Evolutionary conservation across 2,888 invertebrate species (phyloP), one percentile per base, ranked within the genome.

Genomic region (Lasiommata megera): DNA sequence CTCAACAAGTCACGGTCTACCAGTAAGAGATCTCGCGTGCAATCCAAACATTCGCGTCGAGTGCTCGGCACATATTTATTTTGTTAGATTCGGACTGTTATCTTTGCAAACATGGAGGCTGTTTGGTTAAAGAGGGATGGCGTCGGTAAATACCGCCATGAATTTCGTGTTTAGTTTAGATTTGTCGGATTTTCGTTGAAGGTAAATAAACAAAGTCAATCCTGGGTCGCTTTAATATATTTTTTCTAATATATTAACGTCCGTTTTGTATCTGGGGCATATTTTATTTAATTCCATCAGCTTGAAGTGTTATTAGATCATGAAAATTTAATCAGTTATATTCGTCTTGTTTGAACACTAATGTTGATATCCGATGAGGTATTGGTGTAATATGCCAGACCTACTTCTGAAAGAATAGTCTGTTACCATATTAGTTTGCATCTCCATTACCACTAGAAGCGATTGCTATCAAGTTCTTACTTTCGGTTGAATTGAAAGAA

Each of bases 21-120:
- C 46, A 46, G 46, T 8, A 31, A 55, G 58, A 53, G 53, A 41
- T 56, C 57, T 57, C 16, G 52, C 40, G 31, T 60, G 52, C 36
- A 53, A 63, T 54, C 52, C 54, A 65, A 64, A 65, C 55, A 64
- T 43, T 31, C 47, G 64, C 61, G 76, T 75, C 77, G 79, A 88
- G 86, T 74, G 83, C 75, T 76, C 61, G 57, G 73, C 72, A 88
- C 68, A 87, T 88, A 88, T 89, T 89, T 88, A 76, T 84, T 85
- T 84, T 82, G 80, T 74, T 72, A 75, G 71, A 65, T 80, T 77
- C 65, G 76, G 79, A 79, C 82, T 84, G 86, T 88, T 87, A 84
- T 87, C 88, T 78, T 76, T 81, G 78, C 81, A 85, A 88, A 86
- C 82, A 86, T 70, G 70, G 72, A 71, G 72, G 68, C 68, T 72